Evolutionary conservation across 2,113 vertebrate genomes (phyloP).

Genomic region (Paradoxurus hermaphroditus): DNA sequence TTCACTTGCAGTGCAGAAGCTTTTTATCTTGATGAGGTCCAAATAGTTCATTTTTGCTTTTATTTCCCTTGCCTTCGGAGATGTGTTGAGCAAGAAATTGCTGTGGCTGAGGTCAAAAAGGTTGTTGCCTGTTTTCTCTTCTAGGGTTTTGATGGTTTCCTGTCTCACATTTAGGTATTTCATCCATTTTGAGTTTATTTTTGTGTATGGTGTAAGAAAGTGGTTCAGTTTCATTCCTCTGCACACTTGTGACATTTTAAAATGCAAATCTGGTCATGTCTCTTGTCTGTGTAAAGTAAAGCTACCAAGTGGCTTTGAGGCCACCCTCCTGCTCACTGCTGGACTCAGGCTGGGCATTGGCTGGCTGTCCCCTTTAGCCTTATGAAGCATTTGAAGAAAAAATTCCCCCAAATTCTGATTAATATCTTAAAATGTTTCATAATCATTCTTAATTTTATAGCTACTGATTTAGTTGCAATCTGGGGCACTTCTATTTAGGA

Average conservation of each 20-base stretch:
- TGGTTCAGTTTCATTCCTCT: too few relatives aligned
- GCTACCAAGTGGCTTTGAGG: neutral
- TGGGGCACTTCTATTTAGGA: neutral
- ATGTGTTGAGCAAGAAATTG: too few relatives aligned
- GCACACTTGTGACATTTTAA: neutral
- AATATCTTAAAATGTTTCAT: neutral
- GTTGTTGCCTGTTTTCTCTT: too few relatives aligned
- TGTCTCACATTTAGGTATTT: too few relatives aligned
- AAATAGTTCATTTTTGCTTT: too few relatives aligned
- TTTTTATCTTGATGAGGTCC: too few relatives aligned
- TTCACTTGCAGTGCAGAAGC: too few relatives aligned
- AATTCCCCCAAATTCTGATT: neutral
- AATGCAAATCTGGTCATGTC: neutral
- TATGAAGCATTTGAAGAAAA: neutral
- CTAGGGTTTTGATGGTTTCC: too few relatives aligned
- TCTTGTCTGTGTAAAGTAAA: neutral
- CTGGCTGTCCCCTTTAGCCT: neutral
- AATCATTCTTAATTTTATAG: slow-evolving; percentile 10
- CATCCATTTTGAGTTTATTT: too few relatives aligned
- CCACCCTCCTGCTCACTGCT: neutral
- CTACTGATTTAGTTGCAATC: neutral
- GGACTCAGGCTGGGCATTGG: neutral
- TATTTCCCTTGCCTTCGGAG: too few relatives aligned
- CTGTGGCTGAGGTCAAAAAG: too few relatives aligned
- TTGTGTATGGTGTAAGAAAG: too few relatives aligned